phyloP scores from a whole-genome alignment of 2,797 vertebrate genomes.

The Numenius phaeopus region DNA sequence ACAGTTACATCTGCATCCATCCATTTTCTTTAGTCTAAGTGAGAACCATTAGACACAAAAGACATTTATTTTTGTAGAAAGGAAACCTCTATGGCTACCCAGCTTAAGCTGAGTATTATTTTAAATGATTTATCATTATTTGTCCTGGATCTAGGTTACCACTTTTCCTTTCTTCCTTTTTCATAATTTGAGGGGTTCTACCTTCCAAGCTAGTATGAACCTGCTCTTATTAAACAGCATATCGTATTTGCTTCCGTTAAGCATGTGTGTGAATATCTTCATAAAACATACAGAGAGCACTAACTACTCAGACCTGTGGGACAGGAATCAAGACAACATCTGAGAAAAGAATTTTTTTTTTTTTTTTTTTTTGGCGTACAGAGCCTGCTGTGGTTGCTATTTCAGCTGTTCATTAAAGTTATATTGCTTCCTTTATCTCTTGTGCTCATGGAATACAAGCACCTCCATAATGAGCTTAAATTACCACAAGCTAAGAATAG shows the following conservation, averaged over 20 bases:
- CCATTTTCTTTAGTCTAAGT: not conserved
- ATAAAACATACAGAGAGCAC: slow-evolving; percentile 41
- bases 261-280: slow-evolving; percentile 32
- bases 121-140: not conserved
- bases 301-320: slow-evolving; percentile 20
- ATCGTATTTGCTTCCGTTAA: slow-evolving; percentile 6
- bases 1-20: slow-evolving; percentile 29
- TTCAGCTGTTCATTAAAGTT: slow-evolving; percentile 73
- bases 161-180: not conserved
- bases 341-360: not conserved
- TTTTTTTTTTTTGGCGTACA: not conserved
- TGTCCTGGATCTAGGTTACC: not conserved
- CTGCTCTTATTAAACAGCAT: not conserved
- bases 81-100: not conserved
- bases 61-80: not conserved
- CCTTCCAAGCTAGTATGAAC: not conserved
- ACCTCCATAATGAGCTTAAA: slow-evolving; percentile 70
- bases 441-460: slow-evolving; percentile 64
- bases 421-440: slow-evolving; percentile 74
- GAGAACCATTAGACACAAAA: not conserved
- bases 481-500: slow-evolving; percentile 72
- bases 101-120: not conserved
- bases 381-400: slow-evolving; percentile 56
- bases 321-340: slow-evolving; percentile 61
- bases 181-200: not conserved